These are phyloP conservation scores for Dendroctonus valens DNA, from an alignment of 1,140 invertebrate species.

Conservation along the genomic window DNA sequence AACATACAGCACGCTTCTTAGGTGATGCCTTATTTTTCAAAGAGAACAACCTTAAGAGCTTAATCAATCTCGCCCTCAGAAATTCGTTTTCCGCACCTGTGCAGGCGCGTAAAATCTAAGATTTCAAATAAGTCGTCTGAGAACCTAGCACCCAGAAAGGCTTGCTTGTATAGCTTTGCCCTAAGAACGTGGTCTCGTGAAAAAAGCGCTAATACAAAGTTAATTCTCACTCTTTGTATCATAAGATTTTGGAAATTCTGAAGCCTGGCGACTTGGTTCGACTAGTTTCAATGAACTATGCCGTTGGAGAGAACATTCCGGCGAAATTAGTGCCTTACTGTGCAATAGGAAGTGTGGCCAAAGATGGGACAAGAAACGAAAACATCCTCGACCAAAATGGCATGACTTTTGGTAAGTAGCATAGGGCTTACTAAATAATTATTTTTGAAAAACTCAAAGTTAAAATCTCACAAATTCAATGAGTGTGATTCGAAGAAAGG, in stretches of 20 bases:
- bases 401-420: conserved; percentile 47
- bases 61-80: too few relatives aligned
- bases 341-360: conserved; percentile 60
- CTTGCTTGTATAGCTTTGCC: too few relatives aligned
- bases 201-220: neutral
- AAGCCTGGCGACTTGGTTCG: conserved; percentile 63
- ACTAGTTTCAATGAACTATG: conserved; percentile 59
- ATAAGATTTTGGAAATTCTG: conserved; percentile 47
- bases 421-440: neutral
- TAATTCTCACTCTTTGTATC: neutral
- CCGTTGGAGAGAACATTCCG: conserved; percentile 59
- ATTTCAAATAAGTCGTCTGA: too few relatives aligned
- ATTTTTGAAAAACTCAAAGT: neutral
- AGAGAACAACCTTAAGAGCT: too few relatives aligned
- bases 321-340: conserved; percentile 68
- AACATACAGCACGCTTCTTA: too few relatives aligned
- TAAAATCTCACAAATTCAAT: too few relatives aligned
- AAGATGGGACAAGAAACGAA: conserved; percentile 48
- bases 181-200: too few relatives aligned
- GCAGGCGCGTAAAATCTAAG: too few relatives aligned
- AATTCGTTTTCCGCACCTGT: too few relatives aligned
- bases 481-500: too few relatives aligned
- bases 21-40: too few relatives aligned
- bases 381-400: conserved; percentile 34
- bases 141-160: too few relatives aligned